Base-by-base conservation (phyloP, 2,888 invertebrate genomes). In the Ramazzottius varieornatus region DNA sequence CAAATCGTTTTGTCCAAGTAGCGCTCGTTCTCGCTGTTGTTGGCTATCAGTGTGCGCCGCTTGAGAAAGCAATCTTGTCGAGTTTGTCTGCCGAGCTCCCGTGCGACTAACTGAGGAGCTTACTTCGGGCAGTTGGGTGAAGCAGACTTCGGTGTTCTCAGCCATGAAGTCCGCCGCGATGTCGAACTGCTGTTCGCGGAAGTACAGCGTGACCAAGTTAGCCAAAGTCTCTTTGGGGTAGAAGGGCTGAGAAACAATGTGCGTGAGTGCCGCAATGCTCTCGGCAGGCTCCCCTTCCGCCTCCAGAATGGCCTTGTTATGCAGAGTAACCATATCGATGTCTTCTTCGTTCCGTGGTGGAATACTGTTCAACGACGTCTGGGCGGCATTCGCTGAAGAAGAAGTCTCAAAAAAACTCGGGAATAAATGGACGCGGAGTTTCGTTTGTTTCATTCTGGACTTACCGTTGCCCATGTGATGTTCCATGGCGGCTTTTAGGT, bases 171-270 rank as follows among this genome's bases (percentile, higher is more conserved):
- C 98, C 0, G 98, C 98, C 13, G 96, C 96, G 67, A 96, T 79
- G 75, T 98, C 96, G 73, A 86, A 94, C 74, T 93, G 91, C 77
- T 77, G 71, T 65, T 93, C 91, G 75, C 92, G 93, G 74, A 94
- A 91, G 74, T 96, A 98, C 1, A 94, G 79, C 1, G 98, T 79
- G 63, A 99, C 79, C 32, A 99, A 80, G 77, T 98, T 98, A 1
- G 91, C 86, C 75, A 98, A 94, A 0, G 96, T 94, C 80, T 98
- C 96, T 20, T 89, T 88, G 1, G 98, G 98, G 74, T 94, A 96
- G 1, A 91, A 88, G 73, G 91, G 90, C 73, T 96, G 89, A 73
- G 92, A 89, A 33, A 98, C 79, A 32, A 98, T 80, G 76, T 94
- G 99, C 73, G 89, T 88, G 65, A 91, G 76, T 73, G 90, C 89